Conservation (phyloP, 2,797 vertebrate genomes). For the Gymnothorax javanicus region DNA sequence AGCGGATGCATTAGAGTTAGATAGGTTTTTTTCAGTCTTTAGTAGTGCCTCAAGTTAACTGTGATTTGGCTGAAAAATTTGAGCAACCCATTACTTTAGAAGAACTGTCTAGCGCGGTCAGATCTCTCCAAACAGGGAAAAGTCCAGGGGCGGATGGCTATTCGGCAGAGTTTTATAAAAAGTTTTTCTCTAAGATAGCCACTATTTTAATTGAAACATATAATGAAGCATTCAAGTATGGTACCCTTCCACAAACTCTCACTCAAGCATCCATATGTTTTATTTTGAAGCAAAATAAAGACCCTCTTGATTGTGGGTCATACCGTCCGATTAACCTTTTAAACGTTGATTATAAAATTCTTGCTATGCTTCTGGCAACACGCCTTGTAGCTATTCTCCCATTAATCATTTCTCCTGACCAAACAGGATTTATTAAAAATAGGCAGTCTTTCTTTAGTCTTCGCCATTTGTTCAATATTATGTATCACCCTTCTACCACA, state of each 20-base stretch:
- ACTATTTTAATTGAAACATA: neutral
- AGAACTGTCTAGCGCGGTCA: neutral
- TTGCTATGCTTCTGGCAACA: neutral
- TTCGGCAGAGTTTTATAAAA: neutral
- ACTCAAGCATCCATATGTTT: neutral
- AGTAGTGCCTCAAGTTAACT: no score
- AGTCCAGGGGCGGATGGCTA: neutral
- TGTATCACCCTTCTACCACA: neutral
- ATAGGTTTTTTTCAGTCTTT: no score
- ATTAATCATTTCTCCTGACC: neutral
- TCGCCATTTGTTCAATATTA: neutral
- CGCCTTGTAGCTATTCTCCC: neutral
- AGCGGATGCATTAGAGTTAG: no score
- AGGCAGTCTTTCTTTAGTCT: neutral
- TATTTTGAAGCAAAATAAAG: neutral
- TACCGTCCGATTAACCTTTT: neutral
- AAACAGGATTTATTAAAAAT: slow-evolving; percentile 10
- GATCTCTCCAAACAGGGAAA: neutral
- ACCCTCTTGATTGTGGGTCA: neutral
- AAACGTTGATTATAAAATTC: neutral
- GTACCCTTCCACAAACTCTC: neutral
- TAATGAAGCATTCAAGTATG: neutral
- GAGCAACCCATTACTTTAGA: neutral
- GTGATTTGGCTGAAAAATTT: no score
- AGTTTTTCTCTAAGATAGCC: neutral